Conservation (phyloP, 2,888 invertebrate species). For the Elysia crispata region DNA sequence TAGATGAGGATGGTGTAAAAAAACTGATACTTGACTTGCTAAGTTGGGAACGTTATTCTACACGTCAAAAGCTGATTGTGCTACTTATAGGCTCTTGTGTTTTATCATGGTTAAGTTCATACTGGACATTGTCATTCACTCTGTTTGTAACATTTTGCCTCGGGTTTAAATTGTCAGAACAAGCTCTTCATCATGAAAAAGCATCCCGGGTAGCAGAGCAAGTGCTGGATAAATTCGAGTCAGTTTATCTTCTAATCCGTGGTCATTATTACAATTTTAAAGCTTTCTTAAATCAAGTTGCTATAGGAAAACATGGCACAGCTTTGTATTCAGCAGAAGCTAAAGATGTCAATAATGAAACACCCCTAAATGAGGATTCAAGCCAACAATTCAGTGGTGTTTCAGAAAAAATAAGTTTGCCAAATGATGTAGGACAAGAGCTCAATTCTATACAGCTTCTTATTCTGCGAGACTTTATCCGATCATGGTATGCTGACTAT, state of each 20-base stretch:
- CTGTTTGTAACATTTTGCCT: not conserved
- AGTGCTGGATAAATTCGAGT: conserved; percentile 39
- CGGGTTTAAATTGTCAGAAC: conserved; percentile 31
- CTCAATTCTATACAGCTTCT: conserved; percentile 51
- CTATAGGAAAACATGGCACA: no score
- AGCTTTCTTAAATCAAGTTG: no score
- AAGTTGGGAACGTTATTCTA: conserved; percentile 28
- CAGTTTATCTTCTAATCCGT: conserved; percentile 19
- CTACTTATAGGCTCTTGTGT: not conserved
- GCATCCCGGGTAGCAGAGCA: conserved; percentile 13
- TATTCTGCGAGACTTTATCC: conserved; percentile 62
- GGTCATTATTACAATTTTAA: no score
- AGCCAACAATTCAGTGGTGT: not conserved
- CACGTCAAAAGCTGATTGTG: conserved; percentile 34
- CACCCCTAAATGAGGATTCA: conserved; percentile 5
- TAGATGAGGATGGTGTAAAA: not conserved
- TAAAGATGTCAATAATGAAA: conserved; percentile 13
- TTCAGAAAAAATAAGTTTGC: not conserved
- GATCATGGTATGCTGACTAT: conserved; percentile 64
- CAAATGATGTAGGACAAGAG: conserved; percentile 37
- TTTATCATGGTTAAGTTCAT: conserved; percentile 29
- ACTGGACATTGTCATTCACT: conserved; percentile 14
- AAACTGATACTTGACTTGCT: conserved; percentile 5
- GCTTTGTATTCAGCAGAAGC: not conserved
- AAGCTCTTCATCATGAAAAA: conserved; percentile 29